These are phyloP conservation scores for Ectemnius cavifrons DNA, from an alignment of 2,888 invertebrate genomes.

Conservation along the genomic window DNA sequence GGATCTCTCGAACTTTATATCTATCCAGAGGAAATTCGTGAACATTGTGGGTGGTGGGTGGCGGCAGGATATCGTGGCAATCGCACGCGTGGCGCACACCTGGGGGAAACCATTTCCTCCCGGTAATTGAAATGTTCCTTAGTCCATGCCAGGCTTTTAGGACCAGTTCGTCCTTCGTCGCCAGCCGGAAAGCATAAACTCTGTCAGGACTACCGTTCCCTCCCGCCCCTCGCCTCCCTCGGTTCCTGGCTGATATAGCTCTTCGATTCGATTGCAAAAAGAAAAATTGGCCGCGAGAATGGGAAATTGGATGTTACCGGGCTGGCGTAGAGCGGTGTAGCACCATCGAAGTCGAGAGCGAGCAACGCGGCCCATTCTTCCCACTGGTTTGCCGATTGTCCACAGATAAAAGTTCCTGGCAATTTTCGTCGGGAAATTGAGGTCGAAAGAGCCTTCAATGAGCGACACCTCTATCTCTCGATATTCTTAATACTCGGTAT, in stretches of 20 bases:
- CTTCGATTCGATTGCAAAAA: neutral
- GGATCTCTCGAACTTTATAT: neutral
- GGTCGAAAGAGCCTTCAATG: no score
- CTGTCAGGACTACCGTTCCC: conserved; percentile 1
- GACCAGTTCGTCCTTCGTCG: conserved; percentile 36
- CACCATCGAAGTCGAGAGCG: no score
- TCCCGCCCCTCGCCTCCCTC: neutral
- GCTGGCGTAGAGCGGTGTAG: no score
- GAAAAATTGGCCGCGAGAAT: neutral
- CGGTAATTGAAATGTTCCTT: conserved; percentile 73
- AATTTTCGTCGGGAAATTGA: no score
- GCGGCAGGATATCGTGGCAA: conserved; percentile 17
- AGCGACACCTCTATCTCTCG: no score
- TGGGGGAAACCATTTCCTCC: conserved; percentile 73
- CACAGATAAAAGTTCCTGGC: no score
- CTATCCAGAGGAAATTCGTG: neutral
- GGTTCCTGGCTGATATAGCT: conserved; percentile 1
- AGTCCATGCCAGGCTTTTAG: conserved; percentile 28
- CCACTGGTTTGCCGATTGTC: no score
- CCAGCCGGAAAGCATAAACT: conserved; percentile 57
- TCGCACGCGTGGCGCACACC: conserved; percentile 55
- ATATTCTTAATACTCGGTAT: no score
- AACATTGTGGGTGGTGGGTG: neutral
- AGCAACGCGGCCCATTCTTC: no score
- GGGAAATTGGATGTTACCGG: no score